Evolutionary conservation across 2,888 invertebrate species (phyloP), one percentile per base, ranked within the genome.

Genomic region (Molanna angustata): DNA sequence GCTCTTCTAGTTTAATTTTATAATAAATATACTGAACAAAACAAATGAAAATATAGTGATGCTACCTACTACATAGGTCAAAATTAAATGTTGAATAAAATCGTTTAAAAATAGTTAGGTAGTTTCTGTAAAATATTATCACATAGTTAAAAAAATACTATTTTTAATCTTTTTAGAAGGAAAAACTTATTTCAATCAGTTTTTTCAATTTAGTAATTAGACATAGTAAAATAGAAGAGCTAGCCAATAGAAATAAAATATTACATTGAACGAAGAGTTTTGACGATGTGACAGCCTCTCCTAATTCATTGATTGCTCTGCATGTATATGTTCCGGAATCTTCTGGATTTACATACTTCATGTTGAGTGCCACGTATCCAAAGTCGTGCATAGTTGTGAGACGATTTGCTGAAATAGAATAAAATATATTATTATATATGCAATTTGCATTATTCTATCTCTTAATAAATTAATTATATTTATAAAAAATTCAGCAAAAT

Each of bases 281-380:
- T 6, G 96, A 93, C 4, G 95, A 93, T 33, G 95, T 95, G 1
- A 94, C 90, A 14, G 97, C 96, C 77, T 96, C 92, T 51, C 97
- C 97, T 50, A 95, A 77, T 62, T 94, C 93, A 65, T 96, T 95
- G 7, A 85, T 80, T 32, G 96, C 95, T 52, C 94, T 84, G 68
- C 96, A 94, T 2, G 95, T 96, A 70, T 97, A 97, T 32, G 94
- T 93, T 40, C 97, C 97, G 1, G 94, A 93, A 73, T 98, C 98
- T 71, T 94, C 94, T 17, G 95, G 94, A 66, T 91, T 91, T 0
- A 92, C 92, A 64, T 93, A 93, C 68, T 93, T 93, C 89, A 94
- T 90, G 64, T 94, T 94, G 14, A 94, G 76, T 32, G 95, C 94
- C 19, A 97, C 97, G 69, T 95, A 97, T 43, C 98, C 98, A 69